Conservation (phyloP, 2,888 invertebrate species). For the Torymus aiolomorphi region DNA sequence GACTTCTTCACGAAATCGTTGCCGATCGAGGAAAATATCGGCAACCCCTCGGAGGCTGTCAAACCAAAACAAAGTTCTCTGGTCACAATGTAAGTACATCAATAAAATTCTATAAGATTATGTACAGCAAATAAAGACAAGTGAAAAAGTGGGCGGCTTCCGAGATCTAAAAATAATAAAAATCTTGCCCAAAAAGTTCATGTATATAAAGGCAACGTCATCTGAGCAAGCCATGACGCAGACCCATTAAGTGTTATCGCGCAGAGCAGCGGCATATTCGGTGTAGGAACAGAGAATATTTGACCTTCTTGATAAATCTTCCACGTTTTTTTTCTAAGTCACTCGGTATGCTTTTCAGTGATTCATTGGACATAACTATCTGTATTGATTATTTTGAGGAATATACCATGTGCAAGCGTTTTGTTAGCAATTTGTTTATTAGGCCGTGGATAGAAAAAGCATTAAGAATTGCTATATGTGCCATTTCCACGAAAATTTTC, state of each 20-base stretch:
- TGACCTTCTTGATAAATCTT: slow-evolving; percentile 38
- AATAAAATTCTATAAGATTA: background rate
- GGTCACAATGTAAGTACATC: slow-evolving; percentile 78
- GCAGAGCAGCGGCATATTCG: background rate
- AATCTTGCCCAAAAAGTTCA: too few species aligned
- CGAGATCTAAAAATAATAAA: too few species aligned
- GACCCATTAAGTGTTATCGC: slow-evolving; percentile 27
- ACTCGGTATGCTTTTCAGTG: too few species aligned
- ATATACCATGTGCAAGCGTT: too few species aligned
- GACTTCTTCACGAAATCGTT: slow-evolving; percentile 39
- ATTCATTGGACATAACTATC: too few species aligned
- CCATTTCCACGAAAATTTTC: too few species aligned
- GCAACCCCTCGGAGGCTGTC: slow-evolving; percentile 51
- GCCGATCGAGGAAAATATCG: slow-evolving; percentile 12
- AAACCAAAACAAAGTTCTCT: slow-evolving; percentile 76
- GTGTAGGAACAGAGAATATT: slow-evolving; percentile 20
- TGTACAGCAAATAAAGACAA: too few species aligned
- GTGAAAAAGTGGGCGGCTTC: too few species aligned
- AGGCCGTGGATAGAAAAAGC: too few species aligned
- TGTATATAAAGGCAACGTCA: background rate
- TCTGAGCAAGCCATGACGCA: slow-evolving; percentile 20
- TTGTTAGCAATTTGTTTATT: too few species aligned
- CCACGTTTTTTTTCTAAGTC: background rate
- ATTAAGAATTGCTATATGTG: too few species aligned
- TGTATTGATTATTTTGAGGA: too few species aligned